Evolutionary conservation across 2,797 vertebrate genomes (phyloP), one percentile per base, ranked within the genome.

Genomic region (Psittacula echo): DNA sequence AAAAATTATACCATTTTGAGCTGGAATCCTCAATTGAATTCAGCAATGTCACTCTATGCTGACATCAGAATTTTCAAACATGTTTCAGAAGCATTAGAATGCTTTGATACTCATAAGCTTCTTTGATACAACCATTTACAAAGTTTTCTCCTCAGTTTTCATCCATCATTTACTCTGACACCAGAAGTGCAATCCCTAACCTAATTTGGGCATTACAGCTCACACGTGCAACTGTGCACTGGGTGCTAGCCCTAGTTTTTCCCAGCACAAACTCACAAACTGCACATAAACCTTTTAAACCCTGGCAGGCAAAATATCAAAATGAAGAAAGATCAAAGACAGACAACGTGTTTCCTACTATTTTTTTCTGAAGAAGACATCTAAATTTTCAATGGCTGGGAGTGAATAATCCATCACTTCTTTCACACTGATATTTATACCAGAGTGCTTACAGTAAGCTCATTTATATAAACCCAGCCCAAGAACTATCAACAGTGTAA

Each of bases 301-400:
- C 13, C 30, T 50, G 24, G 53, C 42, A 90, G 58, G 42, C 51
- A 85, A 93, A 87, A 67, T 44, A 93, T 78, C 58, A 85, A 89
- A 91, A 78, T 34, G 51, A 15, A 75, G 45, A 51, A 89, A 87
- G 88, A 89, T 81, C 64, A 91, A 87, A 89, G 72, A 32, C 60
- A 72, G 44, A 64, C 5, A 85, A 51, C 20, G 1, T 56, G 85
- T 56, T 90, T 65, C 50, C 30, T 61, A 30, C 21, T 73, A 8
- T 20, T 54, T 71, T 30, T 76, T 85, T 85, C 66, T 71, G 34
- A 87, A 90, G 87, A 78, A 75, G 15, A 76, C 32, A 76, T 21
- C 23, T 66, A 54, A 62, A 67, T 21, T 50, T 90, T 53, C 23
- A 71, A 1, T 24, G 26, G 19, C 45, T 85, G 56, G 7, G 50